phyloP scores from a whole-genome alignment of 2,113 vertebrate genomes.

The Eulacestoma nigropectus region DNA sequence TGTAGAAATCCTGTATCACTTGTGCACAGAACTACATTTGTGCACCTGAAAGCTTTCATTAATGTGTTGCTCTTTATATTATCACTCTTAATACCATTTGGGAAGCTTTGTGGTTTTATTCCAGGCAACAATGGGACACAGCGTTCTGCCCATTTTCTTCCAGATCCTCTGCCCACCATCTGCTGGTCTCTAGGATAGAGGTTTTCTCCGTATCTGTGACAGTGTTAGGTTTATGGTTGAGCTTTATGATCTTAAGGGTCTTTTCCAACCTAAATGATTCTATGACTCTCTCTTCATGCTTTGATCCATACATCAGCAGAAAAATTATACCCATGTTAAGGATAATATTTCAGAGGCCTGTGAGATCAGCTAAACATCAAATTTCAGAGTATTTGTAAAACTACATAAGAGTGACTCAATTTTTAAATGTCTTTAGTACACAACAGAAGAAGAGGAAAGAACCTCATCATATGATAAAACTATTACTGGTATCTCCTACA shows the following conservation, averaged over 20 bases:
- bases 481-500: background rate
- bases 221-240: background rate
- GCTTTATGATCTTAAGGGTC: background rate
- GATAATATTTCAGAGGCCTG: background rate
- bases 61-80: background rate
- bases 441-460: background rate
- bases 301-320: background rate
- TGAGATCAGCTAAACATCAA: background rate
- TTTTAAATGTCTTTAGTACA: background rate
- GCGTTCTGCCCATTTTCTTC: background rate
- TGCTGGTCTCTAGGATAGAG: background rate
- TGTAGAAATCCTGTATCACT: background rate
- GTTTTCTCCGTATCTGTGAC: background rate
- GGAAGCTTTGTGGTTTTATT: background rate
- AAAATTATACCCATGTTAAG: background rate
- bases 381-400: background rate
- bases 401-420: background rate
- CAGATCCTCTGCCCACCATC: background rate
- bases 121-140: background rate
- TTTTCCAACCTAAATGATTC: background rate
- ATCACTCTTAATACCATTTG: background rate
- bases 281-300: background rate
- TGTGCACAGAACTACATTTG: background rate
- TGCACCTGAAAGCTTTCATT: background rate
- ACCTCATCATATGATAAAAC: background rate